Base-by-base conservation (phyloP, 2,797 vertebrate species). In the Microcaecilia unicolor region DNA sequence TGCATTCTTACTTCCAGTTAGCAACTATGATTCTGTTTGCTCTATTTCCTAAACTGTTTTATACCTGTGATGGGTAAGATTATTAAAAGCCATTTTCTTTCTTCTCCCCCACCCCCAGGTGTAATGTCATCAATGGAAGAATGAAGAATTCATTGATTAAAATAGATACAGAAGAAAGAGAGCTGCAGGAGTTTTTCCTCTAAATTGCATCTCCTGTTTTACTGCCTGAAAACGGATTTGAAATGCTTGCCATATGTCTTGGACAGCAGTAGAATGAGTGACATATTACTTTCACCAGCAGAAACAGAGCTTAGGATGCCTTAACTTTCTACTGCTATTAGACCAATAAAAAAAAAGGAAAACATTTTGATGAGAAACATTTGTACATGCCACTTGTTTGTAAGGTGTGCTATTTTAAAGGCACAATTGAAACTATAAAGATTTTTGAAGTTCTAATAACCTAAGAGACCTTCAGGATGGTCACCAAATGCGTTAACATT, bases 141-240 rank as follows among this genome's bases (percentile, higher is more conserved):
- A 60, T 40, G 40, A 37, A 41, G 66, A 73, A 69, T 57, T 23
- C 42, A 6, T 23, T 38, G 49, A 50, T 41, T 61, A 48, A 52
- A 35, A 69, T 49, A 33, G 55, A 28, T 46, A 37, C 38, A 41
- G 75, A 80, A 69, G 74, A 81, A 44, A 48, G 65, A 54, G 79
- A 83, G 27, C 51, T 76, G 33, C 72, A 76, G 44, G 83, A 85
- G 67, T 65, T 83, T 46, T 86, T 85, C 61, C 58, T 83, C 32
- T 84, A 57, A 70, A 57, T 46, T 14, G 10, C 15, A 46, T 37
- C 17, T 51, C 16, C 30, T 52, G 40, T 61, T 34, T 70, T 46
- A 35, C 25, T 34, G 47, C 50, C 44, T 48, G 26, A 44, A 41
- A 38, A 31, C 28, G 37, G 38, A 37, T 42, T 48, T 53, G 44